Evolutionary conservation across 2,888 invertebrate genomes (phyloP), one percentile per base, ranked within the genome.

Genomic region (Rhorus exstirpatorius): DNA sequence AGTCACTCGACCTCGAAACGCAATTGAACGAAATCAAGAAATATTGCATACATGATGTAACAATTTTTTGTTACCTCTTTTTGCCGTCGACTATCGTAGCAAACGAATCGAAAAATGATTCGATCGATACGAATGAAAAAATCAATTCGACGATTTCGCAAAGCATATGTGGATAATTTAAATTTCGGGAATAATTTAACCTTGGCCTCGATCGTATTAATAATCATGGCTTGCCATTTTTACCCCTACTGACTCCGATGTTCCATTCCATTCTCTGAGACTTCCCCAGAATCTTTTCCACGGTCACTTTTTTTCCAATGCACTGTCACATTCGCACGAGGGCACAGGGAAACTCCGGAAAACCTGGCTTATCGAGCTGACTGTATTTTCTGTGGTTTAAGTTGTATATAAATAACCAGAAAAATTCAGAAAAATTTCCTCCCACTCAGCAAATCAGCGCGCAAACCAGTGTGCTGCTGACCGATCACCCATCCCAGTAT

Each of bases 11-110:
- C 19, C 31, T 26, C 53, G 24, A 61, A 70, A 51, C 31, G 12
- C 68, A 3, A 70, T 77, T 70, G 24, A 3, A 26, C 10, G 41
- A 31, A 70, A 77, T 41, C n/a, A 61, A 51, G 51, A 77, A 60
- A 60, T 44, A 14, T 51, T 49, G 3, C 17, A 35, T 1, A 58
- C 24, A 31, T 55, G 24, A 61, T n/a, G 51, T 19, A 31, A 44
- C 21, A 31, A 35, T 53, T 21, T 24, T 21, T 12, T 8, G 21
- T 53, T 53, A 0, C 17, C 19, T 53, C 21, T 53, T 24, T 10
- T 24, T 1, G 1, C 38, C 1, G 4, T 8, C 38, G 38, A 49
- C n/a, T n/a, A n/a, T n/a, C n/a, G n/a, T 49, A 4, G 1, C 26
- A 26, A 24, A 55, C n/a, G 55, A 26, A 26, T 55, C n/a, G 26